Percentiles rank a stretch among this genome's conserved stretches.
Evolutionary conservation across 2,888 invertebrate species (phyloP).

Genomic region (Lasioglossum oenotherae): DNA sequence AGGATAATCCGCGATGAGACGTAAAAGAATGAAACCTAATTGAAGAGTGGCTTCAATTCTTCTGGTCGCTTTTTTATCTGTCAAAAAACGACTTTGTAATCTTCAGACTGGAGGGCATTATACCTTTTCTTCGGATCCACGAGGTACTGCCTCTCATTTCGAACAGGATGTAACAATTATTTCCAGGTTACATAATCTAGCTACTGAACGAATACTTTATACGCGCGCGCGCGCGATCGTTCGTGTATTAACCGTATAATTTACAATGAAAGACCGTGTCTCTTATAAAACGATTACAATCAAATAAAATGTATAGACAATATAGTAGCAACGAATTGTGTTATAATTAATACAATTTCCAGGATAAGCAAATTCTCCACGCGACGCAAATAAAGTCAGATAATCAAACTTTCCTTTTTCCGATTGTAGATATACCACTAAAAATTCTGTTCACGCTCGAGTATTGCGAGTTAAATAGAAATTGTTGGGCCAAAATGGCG

Average conservation of each 20-base stretch:
- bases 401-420: background rate
- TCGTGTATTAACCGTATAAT: background rate
- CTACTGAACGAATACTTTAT: background rate
- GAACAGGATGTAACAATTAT: background rate
- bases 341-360: background rate
- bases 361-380: background rate
- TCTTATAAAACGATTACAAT: too few species aligned
- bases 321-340: background rate
- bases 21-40: slow-evolving; percentile 64
- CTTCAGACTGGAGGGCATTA: background rate
- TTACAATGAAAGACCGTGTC: background rate
- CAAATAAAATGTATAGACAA: too few species aligned
- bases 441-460: slow-evolving; percentile 7
- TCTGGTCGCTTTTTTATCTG: background rate
- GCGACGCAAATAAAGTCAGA: background rate
- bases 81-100: slow-evolving; percentile 10
- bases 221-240: too few species aligned
- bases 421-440: background rate
- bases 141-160: background rate
- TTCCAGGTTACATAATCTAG: background rate
- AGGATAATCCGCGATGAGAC: slow-evolving; percentile 68
- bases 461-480: slow-evolving; percentile 28
- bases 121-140: background rate
- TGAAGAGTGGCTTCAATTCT: slow-evolving; percentile 17
- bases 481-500: background rate